These are phyloP conservation scores for Ptilonorhynchus violaceus DNA, from an alignment of 2,113 vertebrate genomes.

Conservation along the genomic window DNA sequence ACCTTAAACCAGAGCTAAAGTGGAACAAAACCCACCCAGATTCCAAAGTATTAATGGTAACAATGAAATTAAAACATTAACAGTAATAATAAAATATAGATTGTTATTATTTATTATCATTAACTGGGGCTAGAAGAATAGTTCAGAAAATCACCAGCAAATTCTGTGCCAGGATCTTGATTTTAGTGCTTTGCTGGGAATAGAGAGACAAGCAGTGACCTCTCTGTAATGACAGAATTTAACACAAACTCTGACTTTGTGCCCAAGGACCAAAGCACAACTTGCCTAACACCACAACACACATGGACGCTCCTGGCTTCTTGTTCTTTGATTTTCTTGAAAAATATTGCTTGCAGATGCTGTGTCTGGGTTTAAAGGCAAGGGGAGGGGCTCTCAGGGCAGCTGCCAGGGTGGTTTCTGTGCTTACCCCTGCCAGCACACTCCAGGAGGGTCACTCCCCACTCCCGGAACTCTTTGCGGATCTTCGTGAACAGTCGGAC, in stretches of 20 bases:
- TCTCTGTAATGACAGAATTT: neutral
- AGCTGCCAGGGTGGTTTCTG: neutral
- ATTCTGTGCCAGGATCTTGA: neutral
- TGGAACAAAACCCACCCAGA: neutral
- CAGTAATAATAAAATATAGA: neutral
- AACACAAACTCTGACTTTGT: neutral
- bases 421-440: constrained; percentile 66
- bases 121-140: neutral
- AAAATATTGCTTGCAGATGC: neutral
- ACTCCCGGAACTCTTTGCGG: constrained; percentile 71
- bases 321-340: neutral
- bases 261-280: neutral
- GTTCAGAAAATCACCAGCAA: neutral
- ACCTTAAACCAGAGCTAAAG: neutral
- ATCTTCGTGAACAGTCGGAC: constrained; percentile 75
- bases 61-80: neutral
- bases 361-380: neutral
- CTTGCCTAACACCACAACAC: neutral
- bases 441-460: constrained; percentile 16
- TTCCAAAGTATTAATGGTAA: neutral
- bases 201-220: neutral
- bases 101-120: neutral
- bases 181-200: neutral
- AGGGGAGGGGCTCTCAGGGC: neutral
- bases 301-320: neutral